A percentile compares a stretch with the other conserved stretches of the same genome.
These are phyloP conservation scores for Hippotragus niger DNA, from an alignment of 2,113 vertebrate genomes.

Conservation along the genomic window DNA sequence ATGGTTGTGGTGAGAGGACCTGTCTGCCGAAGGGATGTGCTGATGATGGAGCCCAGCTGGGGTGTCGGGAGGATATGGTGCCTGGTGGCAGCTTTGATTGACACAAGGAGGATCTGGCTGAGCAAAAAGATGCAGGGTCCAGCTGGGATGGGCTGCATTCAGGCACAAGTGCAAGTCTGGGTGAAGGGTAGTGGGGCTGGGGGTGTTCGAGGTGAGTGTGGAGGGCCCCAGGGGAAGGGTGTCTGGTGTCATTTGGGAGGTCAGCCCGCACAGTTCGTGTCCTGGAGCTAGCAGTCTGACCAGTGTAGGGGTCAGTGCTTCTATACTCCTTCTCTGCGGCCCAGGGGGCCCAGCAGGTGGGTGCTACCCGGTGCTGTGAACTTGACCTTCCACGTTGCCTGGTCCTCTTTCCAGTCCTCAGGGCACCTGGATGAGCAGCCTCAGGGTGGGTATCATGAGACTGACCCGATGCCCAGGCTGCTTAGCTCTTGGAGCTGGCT, in stretches of 20 bases:
- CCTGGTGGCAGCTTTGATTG: not conserved
- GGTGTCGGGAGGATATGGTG: fast-evolving
- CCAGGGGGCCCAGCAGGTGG: not conserved
- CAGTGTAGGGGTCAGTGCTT: fast-evolving
- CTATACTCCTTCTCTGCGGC: not conserved
- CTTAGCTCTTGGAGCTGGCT: not conserved
- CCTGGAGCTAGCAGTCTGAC: not conserved
- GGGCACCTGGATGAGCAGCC: not conserved
- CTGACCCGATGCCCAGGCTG: fast-evolving
- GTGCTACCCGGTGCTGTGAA: fast-evolving
- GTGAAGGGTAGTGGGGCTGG: not conserved
- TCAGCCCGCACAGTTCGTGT: not conserved
- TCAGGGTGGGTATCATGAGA: not conserved
- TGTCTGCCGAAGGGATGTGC: fast-evolving
- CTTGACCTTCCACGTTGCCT: fast-evolving
- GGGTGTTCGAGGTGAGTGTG: not conserved
- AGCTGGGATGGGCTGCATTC: fast-evolving
- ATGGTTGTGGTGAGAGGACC: fast-evolving
- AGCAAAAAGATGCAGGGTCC: no score
- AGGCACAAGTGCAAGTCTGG: not conserved
- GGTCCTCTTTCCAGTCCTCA: not conserved
- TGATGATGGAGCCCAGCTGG: fast-evolving
- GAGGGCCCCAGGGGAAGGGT: fast-evolving
- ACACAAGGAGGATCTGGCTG: not conserved
- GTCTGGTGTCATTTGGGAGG: not conserved